Evolutionary conservation across 2,797 vertebrate genomes (phyloP), one percentile per base, ranked within the genome.

Genomic region (Hippoglossus hippoglossus): DNA sequence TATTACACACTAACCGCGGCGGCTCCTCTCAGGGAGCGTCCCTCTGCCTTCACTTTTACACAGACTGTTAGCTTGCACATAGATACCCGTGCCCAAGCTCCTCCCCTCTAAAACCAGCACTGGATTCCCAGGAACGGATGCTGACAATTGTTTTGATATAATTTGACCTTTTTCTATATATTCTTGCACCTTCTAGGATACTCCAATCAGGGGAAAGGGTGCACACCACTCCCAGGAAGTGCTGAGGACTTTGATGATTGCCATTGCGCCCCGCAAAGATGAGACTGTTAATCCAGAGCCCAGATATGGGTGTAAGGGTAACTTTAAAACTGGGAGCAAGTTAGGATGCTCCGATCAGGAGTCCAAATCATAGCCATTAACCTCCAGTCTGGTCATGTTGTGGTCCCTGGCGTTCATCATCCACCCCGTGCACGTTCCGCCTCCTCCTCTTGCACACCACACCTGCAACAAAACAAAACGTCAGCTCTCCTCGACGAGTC

Each of bases 31-130:
- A 1, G 49, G 82, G 71, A 77, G 80, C 51, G 85, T 76, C 88
- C 85, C 86, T 92, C 80, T 92, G 91, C 92, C 89, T 94, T 93
- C 77, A 89, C 84, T 64, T 92, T 69, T 83, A 70, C 80, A 84
- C 86, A 90, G 93, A 94, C 93, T 93, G 93, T 93, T 92, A 89
- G 78, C 83, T 81, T 79, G 63, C 73, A 80, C 81, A 87, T 60
- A 57, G 47, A 85, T 53, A 76, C 78, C 55, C 62, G 53, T 83
- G 60, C 77, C 71, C 80, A 83, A 64, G 52, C 76, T 71, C 80
- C 77, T 66, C 69, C 74, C 63, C 70, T 77, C 63, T 41, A 75
- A 86, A 86, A 87, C 90, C 89, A 92, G 92, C 92, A 84, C 88
- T 89, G 86, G 87, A 90, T 79, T 87, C 82, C 82, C 88, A 90